phyloP scores from a whole-genome alignment of 2,113 vertebrate species.

The Lates calcarifer region DNA sequence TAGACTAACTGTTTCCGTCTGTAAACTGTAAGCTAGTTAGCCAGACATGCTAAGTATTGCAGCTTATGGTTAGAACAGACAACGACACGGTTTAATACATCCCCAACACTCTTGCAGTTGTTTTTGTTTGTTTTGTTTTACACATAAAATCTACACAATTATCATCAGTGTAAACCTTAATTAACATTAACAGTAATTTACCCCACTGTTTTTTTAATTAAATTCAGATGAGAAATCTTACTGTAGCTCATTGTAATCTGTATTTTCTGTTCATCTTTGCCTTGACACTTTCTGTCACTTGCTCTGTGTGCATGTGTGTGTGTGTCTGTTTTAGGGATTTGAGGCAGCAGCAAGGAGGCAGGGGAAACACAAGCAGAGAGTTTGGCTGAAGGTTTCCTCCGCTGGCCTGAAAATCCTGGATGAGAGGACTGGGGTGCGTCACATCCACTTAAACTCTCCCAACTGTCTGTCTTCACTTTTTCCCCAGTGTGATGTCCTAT shows the following conservation, averaged over 20 bases:
- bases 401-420: conserved; percentile 81
- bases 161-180: background rate
- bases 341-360: conserved; percentile 76
- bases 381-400: conserved; percentile 83
- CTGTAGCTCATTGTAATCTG: background rate
- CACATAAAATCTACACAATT: no score
- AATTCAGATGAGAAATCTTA: background rate
- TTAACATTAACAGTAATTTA: background rate
- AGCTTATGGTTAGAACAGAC: no score
- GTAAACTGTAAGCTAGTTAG: no score
- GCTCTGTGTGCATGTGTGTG: background rate
- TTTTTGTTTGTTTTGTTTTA: no score
- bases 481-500: background rate
- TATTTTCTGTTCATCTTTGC: no score
- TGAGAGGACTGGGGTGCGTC: conserved; percentile 81
- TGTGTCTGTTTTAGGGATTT: conserved; percentile 63
- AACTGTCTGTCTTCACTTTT: background rate
- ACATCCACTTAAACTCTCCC: background rate
- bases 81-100: no score
- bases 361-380: conserved; percentile 84
- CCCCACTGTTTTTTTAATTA: background rate
- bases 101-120: no score
- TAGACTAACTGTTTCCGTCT: no score
- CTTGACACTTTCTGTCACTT: no score
- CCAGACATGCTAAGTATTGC: no score